Evolutionary conservation across 2,888 invertebrate genomes (phyloP), one percentile per base, ranked within the genome.

Genomic region (Sussaba pulchella): DNA sequence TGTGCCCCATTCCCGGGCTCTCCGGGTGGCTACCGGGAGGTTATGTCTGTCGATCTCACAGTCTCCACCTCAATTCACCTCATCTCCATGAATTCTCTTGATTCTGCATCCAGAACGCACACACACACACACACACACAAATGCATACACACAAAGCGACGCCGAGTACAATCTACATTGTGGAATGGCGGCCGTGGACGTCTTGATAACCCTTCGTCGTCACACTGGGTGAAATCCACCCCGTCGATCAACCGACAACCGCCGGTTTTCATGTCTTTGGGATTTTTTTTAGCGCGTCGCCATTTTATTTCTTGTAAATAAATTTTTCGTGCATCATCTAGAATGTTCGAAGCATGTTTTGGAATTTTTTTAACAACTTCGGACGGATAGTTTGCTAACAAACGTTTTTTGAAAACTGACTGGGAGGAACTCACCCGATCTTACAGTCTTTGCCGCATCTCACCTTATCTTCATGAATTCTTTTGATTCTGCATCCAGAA

Each of bases 1-100:
- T 21, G 64, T 63, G 39, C 39, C 26, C 69, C 41, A 26, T 54
- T 47, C 47, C 50, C 36, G 54, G 47, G 54, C 52, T 41, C 70
- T 57, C 41, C 31, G 41, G 45, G 54, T 21, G 19, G 41, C 63
- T 21, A 9, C 17, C 52, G 41, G n/a, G n/a, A n/a, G n/a, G 77
- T 74, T 75, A 71, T 70, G 61, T 77, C 61, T 64, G 57, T 71
- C 78, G n/a, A 36, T 64, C 50, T 59, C 61, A 24, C 45, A 83
- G 79, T 77, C 71, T 61, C 6, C 31, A 5, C 31, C 63, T 47
- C 21, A n/a, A n/a, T n/a, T 45, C 12, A 24, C 17, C 31, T 39
- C 39, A 21, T 10, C 8, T 43, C 54, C 12, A 36, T 59, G 43
- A 41, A 72, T 80, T 76, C 24, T 24, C 24, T 67, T 72, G 63